These are phyloP conservation scores for Scolopax rusticola DNA, from an alignment of 2,797 vertebrate species.

Conservation along the genomic window DNA sequence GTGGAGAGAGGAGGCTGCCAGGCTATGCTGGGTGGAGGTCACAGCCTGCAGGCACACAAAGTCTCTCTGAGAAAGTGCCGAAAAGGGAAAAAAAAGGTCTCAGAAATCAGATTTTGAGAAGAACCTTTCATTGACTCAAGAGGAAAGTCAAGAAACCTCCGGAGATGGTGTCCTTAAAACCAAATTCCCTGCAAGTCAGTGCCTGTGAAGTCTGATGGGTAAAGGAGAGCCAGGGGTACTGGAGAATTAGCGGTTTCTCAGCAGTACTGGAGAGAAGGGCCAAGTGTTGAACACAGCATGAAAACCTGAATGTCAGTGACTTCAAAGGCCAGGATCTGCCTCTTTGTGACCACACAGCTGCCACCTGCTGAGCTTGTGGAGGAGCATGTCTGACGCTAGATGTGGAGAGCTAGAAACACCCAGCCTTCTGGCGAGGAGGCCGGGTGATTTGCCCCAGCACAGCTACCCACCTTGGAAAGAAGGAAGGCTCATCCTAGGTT, in stretches of 20 bases:
- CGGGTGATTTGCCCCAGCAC: background rate
- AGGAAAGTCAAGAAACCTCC: background rate
- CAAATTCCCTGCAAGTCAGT: background rate
- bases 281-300: background rate
- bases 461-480: background rate
- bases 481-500: background rate
- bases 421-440: background rate
- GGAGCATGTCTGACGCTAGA: background rate
- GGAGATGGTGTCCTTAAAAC: background rate
- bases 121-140: background rate
- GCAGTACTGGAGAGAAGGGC: background rate
- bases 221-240: background rate
- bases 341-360: background rate
- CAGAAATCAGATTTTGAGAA: background rate
- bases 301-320: background rate
- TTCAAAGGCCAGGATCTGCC: background rate
- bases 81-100: background rate
- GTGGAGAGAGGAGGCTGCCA: background rate
- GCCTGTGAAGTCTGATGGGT: background rate
- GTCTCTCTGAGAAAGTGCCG: accelerated
- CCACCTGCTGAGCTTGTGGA: background rate
- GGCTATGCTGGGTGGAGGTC: background rate
- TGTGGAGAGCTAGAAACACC: background rate
- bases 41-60: background rate
- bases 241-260: background rate